These are phyloP conservation scores for Ectropis grisescens DNA, from an alignment of 1,140 invertebrate genomes.

Conservation along the genomic window DNA sequence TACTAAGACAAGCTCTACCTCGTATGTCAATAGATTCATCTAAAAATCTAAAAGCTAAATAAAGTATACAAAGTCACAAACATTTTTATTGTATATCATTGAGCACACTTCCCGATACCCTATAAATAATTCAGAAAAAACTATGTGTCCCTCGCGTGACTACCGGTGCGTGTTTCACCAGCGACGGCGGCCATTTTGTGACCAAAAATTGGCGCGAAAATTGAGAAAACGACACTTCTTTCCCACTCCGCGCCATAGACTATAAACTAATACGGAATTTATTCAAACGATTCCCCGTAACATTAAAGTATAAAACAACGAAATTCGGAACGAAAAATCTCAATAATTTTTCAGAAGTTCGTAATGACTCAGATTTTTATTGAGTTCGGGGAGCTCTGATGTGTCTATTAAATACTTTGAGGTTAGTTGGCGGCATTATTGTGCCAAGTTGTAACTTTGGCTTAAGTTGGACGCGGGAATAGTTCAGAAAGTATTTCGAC, in stretches of 20 bases:
- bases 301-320: conserved; percentile 31
- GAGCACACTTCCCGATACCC: conserved; percentile 3
- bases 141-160: conserved; percentile 17
- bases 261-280: conserved; percentile 28
- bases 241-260: conserved; percentile 12
- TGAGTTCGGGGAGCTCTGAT: conserved; percentile 21
- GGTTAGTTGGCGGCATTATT: conserved; percentile 5
- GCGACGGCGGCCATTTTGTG: conserved; percentile 55
- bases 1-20: too few relatives aligned
- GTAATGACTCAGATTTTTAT: conserved; percentile 22
- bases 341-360: conserved; percentile 13
- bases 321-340: conserved; percentile 7
- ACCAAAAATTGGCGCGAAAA: conserved; percentile 57
- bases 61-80: too few relatives aligned
- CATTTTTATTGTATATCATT: too few relatives aligned
- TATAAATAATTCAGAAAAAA: conserved; percentile 19
- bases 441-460: too few relatives aligned
- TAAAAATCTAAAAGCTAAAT: too few relatives aligned
- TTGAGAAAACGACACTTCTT: conserved; percentile 57
- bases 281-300: conserved; percentile 33
- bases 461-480: too few relatives aligned
- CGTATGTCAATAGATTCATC: too few relatives aligned
- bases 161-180: conserved; percentile 47
- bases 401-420: conserved; percentile 31
- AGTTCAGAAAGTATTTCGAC: too few relatives aligned